Conservation (phyloP, 2,113 vertebrate species). For the Galbula dea region DNA sequence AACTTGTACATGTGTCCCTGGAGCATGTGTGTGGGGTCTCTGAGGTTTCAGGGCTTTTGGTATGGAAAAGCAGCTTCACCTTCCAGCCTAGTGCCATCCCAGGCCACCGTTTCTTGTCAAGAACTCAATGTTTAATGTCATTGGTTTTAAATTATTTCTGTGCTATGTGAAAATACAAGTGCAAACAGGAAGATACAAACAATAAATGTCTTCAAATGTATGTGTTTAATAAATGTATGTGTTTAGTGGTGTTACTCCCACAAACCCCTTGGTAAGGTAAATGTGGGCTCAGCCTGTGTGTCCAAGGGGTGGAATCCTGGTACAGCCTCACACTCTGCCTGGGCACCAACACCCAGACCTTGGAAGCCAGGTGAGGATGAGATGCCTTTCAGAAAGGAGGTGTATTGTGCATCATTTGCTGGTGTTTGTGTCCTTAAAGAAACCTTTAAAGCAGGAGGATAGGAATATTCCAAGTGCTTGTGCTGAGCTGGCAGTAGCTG, state of each 20-base stretch:
- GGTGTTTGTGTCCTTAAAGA: background rate
- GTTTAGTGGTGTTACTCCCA: background rate
- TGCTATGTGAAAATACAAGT: no score
- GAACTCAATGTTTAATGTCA: background rate
- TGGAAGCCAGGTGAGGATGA: background rate
- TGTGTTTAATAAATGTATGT: rapidly evolving
- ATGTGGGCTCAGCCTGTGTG: no score
- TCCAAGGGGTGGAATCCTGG: no score
- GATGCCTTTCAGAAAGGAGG: no score
- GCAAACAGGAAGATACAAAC: background rate
- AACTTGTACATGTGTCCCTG: rapidly evolving
- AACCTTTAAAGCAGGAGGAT: background rate
- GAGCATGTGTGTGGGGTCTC: background rate
- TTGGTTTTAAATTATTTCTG: background rate
- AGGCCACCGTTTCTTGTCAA: background rate
- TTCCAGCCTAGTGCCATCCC: background rate
- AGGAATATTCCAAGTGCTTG: background rate
- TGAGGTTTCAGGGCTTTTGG: background rate
- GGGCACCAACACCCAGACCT: no score
- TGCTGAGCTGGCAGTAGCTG: background rate
- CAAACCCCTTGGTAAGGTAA: rapidly evolving
- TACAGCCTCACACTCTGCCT: background rate
- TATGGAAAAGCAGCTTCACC: background rate
- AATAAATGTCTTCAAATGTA: background rate
- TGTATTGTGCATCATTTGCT: background rate